A percentile compares a stretch with the other conserved stretches of the same genome.
phyloP scores from a whole-genome alignment of 92 coral and sea anemone genomes.

The Bergia puertoricense region DNA sequence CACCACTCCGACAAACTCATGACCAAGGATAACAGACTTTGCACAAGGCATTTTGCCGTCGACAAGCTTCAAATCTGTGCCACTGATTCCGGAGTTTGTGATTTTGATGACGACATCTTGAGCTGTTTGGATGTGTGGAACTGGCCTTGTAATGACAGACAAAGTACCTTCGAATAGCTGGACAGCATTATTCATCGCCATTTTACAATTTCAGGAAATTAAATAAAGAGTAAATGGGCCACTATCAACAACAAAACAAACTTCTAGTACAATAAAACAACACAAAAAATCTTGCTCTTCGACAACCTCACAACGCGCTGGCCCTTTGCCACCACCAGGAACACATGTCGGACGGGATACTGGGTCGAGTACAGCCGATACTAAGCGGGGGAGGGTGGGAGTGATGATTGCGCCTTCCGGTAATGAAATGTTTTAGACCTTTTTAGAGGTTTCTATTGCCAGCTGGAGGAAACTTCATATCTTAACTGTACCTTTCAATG shows the following conservation, averaged over 20 bases:
- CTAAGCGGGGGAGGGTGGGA: constrained; percentile 9
- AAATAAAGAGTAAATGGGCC: background rate
- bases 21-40: constrained; percentile 91
- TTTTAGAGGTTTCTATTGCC: too few species aligned
- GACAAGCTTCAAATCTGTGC: constrained; percentile 88
- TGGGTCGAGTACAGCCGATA: background rate
- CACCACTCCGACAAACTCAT: constrained; percentile 92
- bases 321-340: constrained; percentile 12
- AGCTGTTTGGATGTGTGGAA: constrained; percentile 81
- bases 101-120: constrained; percentile 89
- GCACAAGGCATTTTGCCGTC: constrained; percentile 87
- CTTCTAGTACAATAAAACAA: background rate
- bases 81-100: constrained; percentile 88
- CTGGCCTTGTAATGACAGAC: constrained; percentile 92
- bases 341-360: background rate
- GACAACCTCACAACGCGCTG: background rate
- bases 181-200: constrained; percentile 44
- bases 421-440: too few species aligned
- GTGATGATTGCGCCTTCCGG: too few species aligned
- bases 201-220: background rate
- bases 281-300: background rate
- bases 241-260: background rate
- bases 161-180: constrained; percentile 38
- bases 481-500: too few species aligned
- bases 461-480: too few species aligned